Conservation (phyloP, 2,113 vertebrate species). For the Carassius auratus region DNA sequence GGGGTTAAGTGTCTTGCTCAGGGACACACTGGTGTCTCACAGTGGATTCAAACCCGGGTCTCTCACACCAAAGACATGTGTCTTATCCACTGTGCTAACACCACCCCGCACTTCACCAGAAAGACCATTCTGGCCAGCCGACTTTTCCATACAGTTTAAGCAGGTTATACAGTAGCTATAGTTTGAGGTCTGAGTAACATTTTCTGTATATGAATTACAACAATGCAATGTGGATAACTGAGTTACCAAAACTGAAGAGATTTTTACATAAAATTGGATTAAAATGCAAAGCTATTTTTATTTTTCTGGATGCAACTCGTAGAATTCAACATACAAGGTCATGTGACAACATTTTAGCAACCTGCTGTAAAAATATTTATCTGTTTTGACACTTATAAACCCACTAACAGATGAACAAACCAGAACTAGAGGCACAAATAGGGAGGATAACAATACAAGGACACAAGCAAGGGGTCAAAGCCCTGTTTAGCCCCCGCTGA, state of each 20-base stretch:
- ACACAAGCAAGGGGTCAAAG: neutral
- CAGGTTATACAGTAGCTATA: too few relatives aligned
- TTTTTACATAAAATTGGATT: too few relatives aligned
- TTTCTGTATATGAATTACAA: neutral
- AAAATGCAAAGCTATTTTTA: too few relatives aligned
- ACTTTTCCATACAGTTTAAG: neutral
- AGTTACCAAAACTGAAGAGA: too few relatives aligned
- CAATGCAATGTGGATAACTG: neutral
- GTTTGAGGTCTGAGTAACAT: neutral
- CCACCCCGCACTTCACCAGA: neutral
- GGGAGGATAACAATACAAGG: neutral
- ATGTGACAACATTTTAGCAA: neutral
- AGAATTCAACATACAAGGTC: too few relatives aligned
- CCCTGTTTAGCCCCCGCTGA: neutral
- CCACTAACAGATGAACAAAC: neutral
- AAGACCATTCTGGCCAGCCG: neutral
- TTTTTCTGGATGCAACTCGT: too few relatives aligned
- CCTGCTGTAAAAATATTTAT: neutral
- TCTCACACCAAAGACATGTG: too few relatives aligned
- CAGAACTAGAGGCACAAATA: neutral
- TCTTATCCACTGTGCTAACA: too few relatives aligned
- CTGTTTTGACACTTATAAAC: too few relatives aligned
- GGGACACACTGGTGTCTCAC: too few relatives aligned
- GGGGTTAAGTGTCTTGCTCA: too few relatives aligned
- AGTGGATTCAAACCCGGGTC: too few relatives aligned